A percentile compares a stretch with the other conserved stretches of the same genome.
Conservation (phyloP, 2,797 vertebrate genomes). For the Argyrosomus regius region DNA sequence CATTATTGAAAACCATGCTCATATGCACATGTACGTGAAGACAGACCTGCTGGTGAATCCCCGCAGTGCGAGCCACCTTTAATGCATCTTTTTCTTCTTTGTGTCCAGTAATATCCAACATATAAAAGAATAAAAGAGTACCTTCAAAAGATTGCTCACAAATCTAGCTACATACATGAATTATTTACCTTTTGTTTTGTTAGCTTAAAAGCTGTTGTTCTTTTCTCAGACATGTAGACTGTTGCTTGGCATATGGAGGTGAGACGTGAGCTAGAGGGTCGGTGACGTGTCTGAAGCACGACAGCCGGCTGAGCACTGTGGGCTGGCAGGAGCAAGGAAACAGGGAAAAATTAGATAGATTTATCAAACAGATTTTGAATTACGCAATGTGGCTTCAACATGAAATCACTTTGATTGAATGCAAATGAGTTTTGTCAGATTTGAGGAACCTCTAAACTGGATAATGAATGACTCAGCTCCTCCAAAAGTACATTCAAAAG, state of each 20-base stretch:
- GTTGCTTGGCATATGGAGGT: conserved; percentile 14
- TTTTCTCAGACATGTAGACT: not conserved
- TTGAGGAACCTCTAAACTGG: conserved; percentile 22
- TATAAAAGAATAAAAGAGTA: conserved; percentile 15
- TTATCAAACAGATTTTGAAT: conserved; percentile 27
- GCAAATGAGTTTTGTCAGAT: conserved; percentile 35
- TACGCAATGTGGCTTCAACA: not conserved
- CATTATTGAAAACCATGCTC: conserved; percentile 49
- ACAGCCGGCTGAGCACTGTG: not conserved
- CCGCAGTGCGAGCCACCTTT: not conserved
- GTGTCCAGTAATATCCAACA: not conserved
- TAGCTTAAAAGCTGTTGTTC: conserved; percentile 49
- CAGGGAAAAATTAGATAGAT: conserved; percentile 27
- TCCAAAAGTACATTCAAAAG: conserved; percentile 7
- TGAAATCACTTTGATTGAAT: conserved; percentile 22
- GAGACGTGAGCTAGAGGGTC: not conserved
- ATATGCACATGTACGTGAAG: conserved; percentile 1
- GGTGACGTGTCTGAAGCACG: not conserved
- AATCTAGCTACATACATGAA: conserved; percentile 36
- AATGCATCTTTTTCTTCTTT: not conserved
- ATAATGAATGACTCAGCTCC: conserved; percentile 37
- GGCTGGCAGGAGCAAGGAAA: conserved; percentile 1
- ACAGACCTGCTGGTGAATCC: conserved; percentile 9
- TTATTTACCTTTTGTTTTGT: conserved; percentile 63
- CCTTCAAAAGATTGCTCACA: conserved; percentile 16